Conservation (phyloP, 2,888 invertebrate species). For the Cremastobaeus sp. region DNA sequence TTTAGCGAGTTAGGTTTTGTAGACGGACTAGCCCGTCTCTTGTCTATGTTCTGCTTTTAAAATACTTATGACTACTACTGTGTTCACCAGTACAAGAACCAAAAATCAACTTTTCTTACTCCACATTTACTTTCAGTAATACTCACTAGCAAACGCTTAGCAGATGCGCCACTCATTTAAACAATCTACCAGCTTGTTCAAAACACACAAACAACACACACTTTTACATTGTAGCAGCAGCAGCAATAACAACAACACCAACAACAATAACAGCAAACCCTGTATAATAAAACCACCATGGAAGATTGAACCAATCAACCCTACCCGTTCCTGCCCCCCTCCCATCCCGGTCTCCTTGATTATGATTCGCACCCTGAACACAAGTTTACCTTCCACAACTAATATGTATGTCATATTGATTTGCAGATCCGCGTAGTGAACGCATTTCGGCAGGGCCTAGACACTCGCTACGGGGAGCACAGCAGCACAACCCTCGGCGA, state of each 20-base stretch:
- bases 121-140: not conserved
- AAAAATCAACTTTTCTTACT: too few species aligned
- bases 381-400: too few species aligned
- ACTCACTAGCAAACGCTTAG: slow-evolving; percentile 7
- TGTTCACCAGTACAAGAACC: not conserved
- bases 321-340: not conserved
- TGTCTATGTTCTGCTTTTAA: too few species aligned
- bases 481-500: slow-evolving; percentile 95
- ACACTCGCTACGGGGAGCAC: slow-evolving; percentile 84
- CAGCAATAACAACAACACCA: too few species aligned
- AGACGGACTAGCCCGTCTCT: too few species aligned
- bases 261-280: not conserved
- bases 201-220: not conserved
- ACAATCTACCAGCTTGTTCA: slow-evolving; percentile 15
- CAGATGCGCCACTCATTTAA: slow-evolving; percentile 5
- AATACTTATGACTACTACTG: not conserved
- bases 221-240: too few species aligned
- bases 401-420: slow-evolving; percentile 65
- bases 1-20: too few species aligned
- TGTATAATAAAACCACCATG: slow-evolving; percentile 12
- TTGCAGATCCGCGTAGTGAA: slow-evolving; percentile 99
- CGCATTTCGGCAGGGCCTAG: slow-evolving; percentile 99
- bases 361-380: too few species aligned
- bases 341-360: slow-evolving; percentile 2
- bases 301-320: slow-evolving; percentile 40